Base-by-base conservation (phyloP, 2,797 vertebrate genomes). In the Sebastes hubbsi region DNA sequence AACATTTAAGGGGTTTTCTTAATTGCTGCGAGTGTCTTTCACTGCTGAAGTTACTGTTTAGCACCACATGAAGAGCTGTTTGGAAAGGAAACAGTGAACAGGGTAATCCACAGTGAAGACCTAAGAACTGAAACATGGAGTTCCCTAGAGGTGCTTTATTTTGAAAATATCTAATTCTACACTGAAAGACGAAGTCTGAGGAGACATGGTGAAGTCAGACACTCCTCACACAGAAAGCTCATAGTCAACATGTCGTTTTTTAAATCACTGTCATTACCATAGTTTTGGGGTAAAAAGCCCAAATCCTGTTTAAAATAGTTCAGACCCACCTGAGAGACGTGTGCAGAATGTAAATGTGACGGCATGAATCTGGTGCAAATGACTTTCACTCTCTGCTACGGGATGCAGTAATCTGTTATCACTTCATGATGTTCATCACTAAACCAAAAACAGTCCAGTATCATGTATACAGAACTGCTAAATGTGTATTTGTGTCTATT, bases 401-500 rank as follows among this genome's bases (percentile, higher is more conserved):
- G 14, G 49, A 68, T 54, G 27, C 64, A 71, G 22, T 12, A 66
- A 27, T 75, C 34, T 70, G 24, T 64, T 13, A 59, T 83, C 55
- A 73, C 27, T 29, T 59, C 22, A 25, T 72, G 13, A 58, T 80
- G 73, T 83, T 82, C 30, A 61, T n/a, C 72, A 69, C 60, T 30
- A 72, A 76, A 76, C 77, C 71, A 84, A 87, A 86, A 82, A 55
- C 59, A 78, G 34, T 67, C 29, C 20, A 65, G 3, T 56, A 54
- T 59, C 55, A 65, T n/a, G 58, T 75, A 34, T 72, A 66, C 7
- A 81, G 5, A 68, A 82, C 82, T 72, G n/a, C 29, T 76, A 34
- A 69, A 73, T 70, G 12, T 81, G n/a, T 75, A 46, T 82, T 77
- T 72, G n/a, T 81, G 5, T 81, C 30, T 85, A 64, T 76, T 56